phyloP scores from a whole-genome alignment of 2,888 invertebrate species.

The Rapana venosa region DNA sequence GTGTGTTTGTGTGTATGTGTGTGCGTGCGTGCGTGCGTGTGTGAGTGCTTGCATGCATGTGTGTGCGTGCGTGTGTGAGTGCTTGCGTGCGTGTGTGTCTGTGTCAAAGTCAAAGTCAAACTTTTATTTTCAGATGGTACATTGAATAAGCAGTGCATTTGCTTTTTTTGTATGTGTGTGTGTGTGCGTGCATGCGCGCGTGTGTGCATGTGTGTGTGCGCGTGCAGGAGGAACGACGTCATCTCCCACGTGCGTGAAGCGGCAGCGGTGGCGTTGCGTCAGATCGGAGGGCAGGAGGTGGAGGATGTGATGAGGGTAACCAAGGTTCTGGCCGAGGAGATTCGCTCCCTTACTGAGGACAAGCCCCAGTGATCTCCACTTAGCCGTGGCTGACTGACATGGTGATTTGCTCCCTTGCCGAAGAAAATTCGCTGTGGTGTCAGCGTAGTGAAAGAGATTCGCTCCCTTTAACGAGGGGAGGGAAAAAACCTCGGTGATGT shows the following conservation, averaged over 20 bases:
- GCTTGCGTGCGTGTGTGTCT: too few species aligned
- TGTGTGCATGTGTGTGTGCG: not conserved
- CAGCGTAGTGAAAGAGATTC: not conserved
- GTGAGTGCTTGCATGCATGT: too few species aligned
- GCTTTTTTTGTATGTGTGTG: not conserved
- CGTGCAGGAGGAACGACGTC: constrained; percentile 70
- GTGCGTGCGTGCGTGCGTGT: too few species aligned
- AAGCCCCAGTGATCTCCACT: not conserved
- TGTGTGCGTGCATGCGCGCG: too few species aligned
- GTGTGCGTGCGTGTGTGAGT: too few species aligned
- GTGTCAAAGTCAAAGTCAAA: too few species aligned
- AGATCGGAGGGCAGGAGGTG: constrained; percentile 71
- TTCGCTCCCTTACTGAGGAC: constrained; percentile 57
- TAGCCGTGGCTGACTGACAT: constrained; percentile 50
- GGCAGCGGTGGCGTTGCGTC: constrained; percentile 65
- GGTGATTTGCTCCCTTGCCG: constrained; percentile 64
- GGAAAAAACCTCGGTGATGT: not conserved
- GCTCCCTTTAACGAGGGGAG: not conserved
- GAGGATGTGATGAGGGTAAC: constrained; percentile 71
- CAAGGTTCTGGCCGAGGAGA: constrained; percentile 67
- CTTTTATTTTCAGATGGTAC: too few species aligned
- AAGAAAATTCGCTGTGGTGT: not conserved
- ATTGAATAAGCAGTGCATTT: too few species aligned
- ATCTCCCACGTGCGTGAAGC: constrained; percentile 70
- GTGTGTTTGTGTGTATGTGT: too few species aligned